phyloP scores from a whole-genome alignment of 1,140 invertebrate genomes.

The Zaprionus lachaisei region DNA sequence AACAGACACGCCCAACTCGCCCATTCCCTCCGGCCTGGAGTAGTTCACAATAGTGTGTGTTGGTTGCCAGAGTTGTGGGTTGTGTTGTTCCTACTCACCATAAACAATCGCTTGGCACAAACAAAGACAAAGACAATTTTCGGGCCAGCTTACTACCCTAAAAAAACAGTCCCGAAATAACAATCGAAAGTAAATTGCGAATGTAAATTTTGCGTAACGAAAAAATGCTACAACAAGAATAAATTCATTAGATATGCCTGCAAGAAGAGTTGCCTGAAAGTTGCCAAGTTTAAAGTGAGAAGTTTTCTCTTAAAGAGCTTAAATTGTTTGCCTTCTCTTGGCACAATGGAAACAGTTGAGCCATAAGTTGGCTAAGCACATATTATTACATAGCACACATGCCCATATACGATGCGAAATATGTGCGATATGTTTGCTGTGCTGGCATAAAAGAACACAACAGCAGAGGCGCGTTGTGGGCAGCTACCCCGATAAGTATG shows the following conservation, averaged over 20 bases:
- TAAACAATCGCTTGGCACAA: constrained; percentile 34
- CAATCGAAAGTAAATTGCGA: constrained; percentile 35
- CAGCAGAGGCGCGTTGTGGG: background rate
- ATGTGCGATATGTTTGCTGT: background rate
- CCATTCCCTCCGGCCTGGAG: too few relatives aligned
- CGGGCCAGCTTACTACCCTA: constrained; percentile 9
- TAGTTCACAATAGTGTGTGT: constrained; percentile 15
- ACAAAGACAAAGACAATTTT: constrained; percentile 25
- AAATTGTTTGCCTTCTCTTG: background rate
- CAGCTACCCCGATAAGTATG: constrained; percentile 8
- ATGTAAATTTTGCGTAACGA: constrained; percentile 25
- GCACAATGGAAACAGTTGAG: background rate
- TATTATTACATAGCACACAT: constrained; percentile 2
- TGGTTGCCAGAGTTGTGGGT: constrained; percentile 17
- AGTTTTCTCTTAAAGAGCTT: background rate
- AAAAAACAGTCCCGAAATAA: constrained; percentile 38
- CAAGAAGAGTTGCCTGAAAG: background rate
- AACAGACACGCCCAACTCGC: background rate
- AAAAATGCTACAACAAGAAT: constrained; percentile 6
- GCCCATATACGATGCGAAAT: background rate
- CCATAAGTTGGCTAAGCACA: constrained; percentile 3
- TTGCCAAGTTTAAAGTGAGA: background rate
- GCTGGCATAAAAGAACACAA: background rate
- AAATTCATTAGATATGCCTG: constrained; percentile 5
- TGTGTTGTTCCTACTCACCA: constrained; percentile 6